These are phyloP conservation scores for Sinhomidia bicolor DNA, from an alignment of 2,888 invertebrate genomes.

Conservation along the genomic window DNA sequence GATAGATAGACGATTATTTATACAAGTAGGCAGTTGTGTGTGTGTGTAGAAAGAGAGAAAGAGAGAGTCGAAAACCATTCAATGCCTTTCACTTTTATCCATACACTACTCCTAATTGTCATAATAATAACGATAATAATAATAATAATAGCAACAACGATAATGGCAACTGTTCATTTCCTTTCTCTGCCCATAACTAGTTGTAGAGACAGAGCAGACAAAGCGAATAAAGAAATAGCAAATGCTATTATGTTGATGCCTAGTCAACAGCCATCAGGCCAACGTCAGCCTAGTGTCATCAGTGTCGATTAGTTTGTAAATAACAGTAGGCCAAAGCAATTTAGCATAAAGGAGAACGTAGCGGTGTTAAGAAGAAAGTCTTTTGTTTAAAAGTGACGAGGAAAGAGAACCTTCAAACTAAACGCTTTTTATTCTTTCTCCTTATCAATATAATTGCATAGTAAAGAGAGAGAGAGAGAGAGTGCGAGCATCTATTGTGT, in stretches of 20 bases:
- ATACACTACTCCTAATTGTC: too few species aligned
- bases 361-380: not conserved
- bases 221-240: not conserved
- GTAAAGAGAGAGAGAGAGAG: too few species aligned
- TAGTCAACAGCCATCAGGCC: constrained; percentile 8
- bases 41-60: not conserved
- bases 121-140: too few species aligned
- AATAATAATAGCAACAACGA: not conserved
- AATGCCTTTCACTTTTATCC: not conserved
- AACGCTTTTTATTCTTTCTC: not conserved
- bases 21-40: not conserved
- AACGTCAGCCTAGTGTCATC: constrained; percentile 15
- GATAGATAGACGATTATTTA: too few species aligned
- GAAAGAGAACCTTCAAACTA: constrained; percentile 1
- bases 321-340: not conserved
- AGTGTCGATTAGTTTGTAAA: constrained; percentile 59
- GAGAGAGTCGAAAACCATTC: not conserved
- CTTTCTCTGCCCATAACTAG: not conserved
- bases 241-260: not conserved
- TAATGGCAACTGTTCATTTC: constrained; percentile 37
- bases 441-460: constrained; percentile 9
- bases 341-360: not conserved
- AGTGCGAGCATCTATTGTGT: too few species aligned
- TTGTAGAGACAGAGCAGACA: not conserved
- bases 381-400: constrained; percentile 7